Evolutionary conservation across 2,113 vertebrate genomes (phyloP), one percentile per base, ranked within the genome.

Genomic region (Marcusenius ussheri): DNA sequence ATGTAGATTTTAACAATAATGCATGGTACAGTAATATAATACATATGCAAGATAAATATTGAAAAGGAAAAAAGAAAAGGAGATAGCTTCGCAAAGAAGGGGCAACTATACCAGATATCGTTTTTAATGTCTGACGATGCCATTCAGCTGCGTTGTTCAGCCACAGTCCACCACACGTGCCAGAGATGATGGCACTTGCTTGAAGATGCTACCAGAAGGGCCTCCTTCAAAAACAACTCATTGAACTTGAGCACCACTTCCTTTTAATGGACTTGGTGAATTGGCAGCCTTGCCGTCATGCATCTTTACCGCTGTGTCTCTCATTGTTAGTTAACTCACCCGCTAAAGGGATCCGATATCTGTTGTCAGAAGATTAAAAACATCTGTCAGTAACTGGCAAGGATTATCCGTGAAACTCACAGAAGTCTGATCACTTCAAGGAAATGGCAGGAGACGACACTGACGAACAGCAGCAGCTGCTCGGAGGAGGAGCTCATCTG

Each of bases 291-390:
- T 6, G 47, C 10, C 1, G 45, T 84, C 39, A 47, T 19, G 19
- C 39, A 84, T 84, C 83, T 84, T 45, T n/a, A 84, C 39, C 24
- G 8, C n/a, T 15, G 46, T 87, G 50, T 35, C 50, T 87, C 31
- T 56, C 50, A 35, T 50, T 87, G 85, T 53, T n/a, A 53, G 49
- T n/a, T 31, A 87, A 35, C 50, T 53, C 47, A 9, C n/a, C 50
- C 50, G 50, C 27, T 31, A 53, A 39, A 27, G 31, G 17, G 49
- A 87, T 87, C 85, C 13, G 5, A 53, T 35, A 50, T 50, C 46
- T 13, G 4, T 50, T 50, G 83, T 86, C 83, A 21, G 45, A 50
- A 86, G 83, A 86, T 86, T 86, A 49, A 86, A 86, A 86, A 86
- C 83, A 86, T 47, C 83, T 86, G 83, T 49, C 46, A 49, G 47